Conservation (phyloP, 2,113 vertebrate species). For the Elanus axillaris region DNA sequence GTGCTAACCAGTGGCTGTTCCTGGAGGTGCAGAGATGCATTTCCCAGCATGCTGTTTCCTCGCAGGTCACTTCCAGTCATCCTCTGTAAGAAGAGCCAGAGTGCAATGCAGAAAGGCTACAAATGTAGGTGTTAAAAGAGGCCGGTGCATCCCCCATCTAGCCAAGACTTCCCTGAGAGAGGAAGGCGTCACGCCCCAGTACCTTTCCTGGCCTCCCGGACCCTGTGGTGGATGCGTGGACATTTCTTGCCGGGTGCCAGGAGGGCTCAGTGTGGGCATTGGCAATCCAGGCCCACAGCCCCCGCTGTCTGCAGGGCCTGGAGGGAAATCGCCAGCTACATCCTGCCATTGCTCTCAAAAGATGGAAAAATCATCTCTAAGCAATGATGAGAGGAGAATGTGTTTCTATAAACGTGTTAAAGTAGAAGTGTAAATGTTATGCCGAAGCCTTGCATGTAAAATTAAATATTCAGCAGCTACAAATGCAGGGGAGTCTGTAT, state of each 20-base stretch:
- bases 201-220: rapidly evolving
- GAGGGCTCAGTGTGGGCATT: rapidly evolving
- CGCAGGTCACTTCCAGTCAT: background rate
- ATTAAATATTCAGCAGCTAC: background rate
- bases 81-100: background rate
- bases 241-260: rapidly evolving
- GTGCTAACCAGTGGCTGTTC: background rate
- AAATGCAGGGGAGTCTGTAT: background rate
- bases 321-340: rapidly evolving
- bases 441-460: background rate
- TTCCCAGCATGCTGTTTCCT: background rate
- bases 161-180: background rate
- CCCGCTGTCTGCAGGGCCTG: background rate
- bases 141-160: background rate
- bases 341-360: background rate
- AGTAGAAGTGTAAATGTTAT: background rate
- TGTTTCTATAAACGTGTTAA: background rate
- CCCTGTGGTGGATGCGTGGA: rapidly evolving
- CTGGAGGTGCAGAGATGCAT: no score
- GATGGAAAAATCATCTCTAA: background rate
- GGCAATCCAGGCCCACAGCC: background rate
- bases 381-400: background rate
- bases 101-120: background rate
- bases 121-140: background rate
- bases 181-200: background rate